Conservation (phyloP, 2,888 invertebrate species). For the Notocelia uddmanniana region DNA sequence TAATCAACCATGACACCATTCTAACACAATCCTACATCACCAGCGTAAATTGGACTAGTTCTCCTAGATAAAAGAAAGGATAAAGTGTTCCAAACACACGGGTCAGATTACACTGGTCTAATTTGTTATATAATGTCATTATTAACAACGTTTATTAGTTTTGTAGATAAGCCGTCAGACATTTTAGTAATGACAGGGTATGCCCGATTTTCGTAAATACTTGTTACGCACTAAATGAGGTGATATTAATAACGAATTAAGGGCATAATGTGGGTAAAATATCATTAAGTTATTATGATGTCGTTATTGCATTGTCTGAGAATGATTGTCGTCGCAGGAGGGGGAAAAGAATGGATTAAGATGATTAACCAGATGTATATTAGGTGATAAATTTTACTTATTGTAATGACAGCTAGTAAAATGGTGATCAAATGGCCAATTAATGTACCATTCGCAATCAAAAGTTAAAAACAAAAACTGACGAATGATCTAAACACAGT, state of each 20-base stretch:
- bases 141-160: conserved; percentile 23
- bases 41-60: conserved; percentile 53
- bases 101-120: conserved; percentile 18
- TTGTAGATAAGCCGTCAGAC: conserved; percentile 7
- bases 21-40: conserved; percentile 55
- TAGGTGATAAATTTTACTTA: no score
- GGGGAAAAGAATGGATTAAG: neutral
- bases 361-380: neutral
- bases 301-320: conserved; percentile 21
- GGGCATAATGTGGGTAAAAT: conserved; percentile 2
- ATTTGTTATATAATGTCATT: conserved; percentile 33
- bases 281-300: conserved; percentile 27
- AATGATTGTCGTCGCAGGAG: conserved; percentile 4
- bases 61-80: conserved; percentile 18
- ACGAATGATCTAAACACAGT: no score
- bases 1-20: conserved; percentile 78
- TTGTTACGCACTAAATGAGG: conserved; percentile 1
- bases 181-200: conserved; percentile 16
- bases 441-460: no score
- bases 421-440: no score
- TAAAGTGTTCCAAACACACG: conserved; percentile 6
- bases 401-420: no score
- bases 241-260: conserved; percentile 32
- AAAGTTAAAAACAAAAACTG: no score
- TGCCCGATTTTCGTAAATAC: conserved; percentile 16